These are phyloP conservation scores for Latrodectus geometricus DNA, from an alignment of 1,140 invertebrate genomes.

Conservation along the genomic window DNA sequence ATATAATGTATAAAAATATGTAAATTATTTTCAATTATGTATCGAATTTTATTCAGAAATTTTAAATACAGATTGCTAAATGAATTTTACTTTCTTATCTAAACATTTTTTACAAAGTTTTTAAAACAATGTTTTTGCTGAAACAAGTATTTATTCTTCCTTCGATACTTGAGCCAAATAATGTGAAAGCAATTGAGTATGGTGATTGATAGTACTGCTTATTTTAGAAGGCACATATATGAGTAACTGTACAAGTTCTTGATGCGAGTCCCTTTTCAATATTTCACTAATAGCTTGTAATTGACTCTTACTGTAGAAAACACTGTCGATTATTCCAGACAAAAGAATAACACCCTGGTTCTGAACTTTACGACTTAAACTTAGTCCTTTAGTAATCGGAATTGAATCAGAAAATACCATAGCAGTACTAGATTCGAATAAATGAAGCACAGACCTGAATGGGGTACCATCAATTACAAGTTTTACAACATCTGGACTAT, in stretches of 20 bases:
- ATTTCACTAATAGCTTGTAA: slow-evolving; percentile 12
- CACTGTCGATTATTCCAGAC: slow-evolving; percentile 47
- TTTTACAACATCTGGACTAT: slow-evolving; percentile 53
- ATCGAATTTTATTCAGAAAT: no score
- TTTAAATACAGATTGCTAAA: no score
- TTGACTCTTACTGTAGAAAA: slow-evolving; percentile 38
- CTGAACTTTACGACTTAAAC: slow-evolving; percentile 46
- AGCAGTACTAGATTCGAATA: slow-evolving; percentile 45
- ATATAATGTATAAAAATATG: no score
- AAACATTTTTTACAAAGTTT: no score
- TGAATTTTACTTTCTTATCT: no score
- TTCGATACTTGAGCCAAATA: slow-evolving; percentile 11
- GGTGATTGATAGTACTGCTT: slow-evolving; percentile 19
- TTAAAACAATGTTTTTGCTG: no score
- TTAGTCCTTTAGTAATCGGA: slow-evolving; percentile 10
- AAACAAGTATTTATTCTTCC: neutral
- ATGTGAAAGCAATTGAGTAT: slow-evolving; percentile 9
- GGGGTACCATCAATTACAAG: slow-evolving; percentile 43
- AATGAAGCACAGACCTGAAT: slow-evolving; percentile 37
- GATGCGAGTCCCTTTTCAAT: neutral
- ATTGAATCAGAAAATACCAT: slow-evolving; percentile 25
- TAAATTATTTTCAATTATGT: no score
- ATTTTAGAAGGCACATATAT: slow-evolving; percentile 11
- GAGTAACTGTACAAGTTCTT: slow-evolving; percentile 7
- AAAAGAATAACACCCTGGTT: slow-evolving; percentile 35